Percentiles rank a stretch among this genome's conserved stretches.
Evolutionary conservation across 1,140 invertebrate species (phyloP).

Genomic region (Plodia interpunctella): DNA sequence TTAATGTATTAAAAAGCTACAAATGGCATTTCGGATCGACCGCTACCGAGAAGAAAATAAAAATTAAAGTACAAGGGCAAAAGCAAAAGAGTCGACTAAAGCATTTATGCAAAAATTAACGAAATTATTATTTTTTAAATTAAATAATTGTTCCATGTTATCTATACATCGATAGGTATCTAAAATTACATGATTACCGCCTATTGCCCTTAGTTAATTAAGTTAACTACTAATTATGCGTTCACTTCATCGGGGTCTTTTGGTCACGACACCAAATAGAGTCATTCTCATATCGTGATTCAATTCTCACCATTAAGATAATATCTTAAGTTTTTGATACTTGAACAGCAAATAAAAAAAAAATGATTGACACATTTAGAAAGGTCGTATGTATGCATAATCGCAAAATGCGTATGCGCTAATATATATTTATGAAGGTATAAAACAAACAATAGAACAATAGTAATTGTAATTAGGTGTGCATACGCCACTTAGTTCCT

Average conservation of each 20-base stretch:
- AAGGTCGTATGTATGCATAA: conserved; percentile 17
- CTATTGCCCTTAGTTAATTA: too few species aligned
- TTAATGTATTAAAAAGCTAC: too few species aligned
- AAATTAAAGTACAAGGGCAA: too few species aligned
- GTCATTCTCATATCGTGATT: conserved; percentile 12
- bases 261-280: conserved; percentile 16
- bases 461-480: conserved; percentile 24
- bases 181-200: too few species aligned
- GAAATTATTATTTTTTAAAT: too few species aligned
- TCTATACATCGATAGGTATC: too few species aligned
- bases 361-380: conserved; percentile 33
- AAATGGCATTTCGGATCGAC: too few species aligned
- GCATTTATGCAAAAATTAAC: too few species aligned
- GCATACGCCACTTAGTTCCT: conserved; percentile 33
- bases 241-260: background rate
- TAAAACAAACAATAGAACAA: conserved; percentile 42
- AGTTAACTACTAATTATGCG: too few species aligned
- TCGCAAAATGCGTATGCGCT: background rate
- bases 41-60: too few species aligned
- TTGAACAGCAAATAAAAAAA: conserved; percentile 18
- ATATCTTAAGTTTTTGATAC: conserved; percentile 14
- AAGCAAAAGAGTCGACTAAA: too few species aligned
- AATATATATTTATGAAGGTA: conserved; percentile 23
- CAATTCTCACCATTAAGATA: conserved; percentile 13
- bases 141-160: too few species aligned